Evolutionary conservation across 2,888 invertebrate species (phyloP), one percentile per base, ranked within the genome.

Genomic region (Boloria euphrosyne): DNA sequence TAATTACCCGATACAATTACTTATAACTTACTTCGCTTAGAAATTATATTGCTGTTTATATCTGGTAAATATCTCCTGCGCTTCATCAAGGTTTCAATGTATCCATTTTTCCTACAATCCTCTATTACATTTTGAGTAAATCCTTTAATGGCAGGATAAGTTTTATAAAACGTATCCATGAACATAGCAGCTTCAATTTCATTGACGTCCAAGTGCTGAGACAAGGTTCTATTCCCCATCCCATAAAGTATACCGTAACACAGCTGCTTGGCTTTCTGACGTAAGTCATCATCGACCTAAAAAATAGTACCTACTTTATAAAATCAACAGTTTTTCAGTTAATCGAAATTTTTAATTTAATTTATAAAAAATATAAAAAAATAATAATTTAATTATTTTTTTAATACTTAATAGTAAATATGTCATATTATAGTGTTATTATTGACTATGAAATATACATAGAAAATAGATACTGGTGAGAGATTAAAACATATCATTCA

Each of bases 181-280:
- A 99, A 97, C 60, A 93, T 90, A 3, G 92, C 92, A 0, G 99
- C 98, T 76, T 97, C 96, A 55, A 94, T 90, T 83, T 97, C 96
- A 0, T 94, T 93, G 13, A 98, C 95, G 65, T 95, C 95, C 46
- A 99, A 90, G 71, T 95, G 95, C 68, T 97, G 96, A 0, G 96
- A 94, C 43, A 99, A 90, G 0, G 96, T 94, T 78, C 94, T 96
- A 67, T 94, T 93, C 2, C 99, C 98, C 96, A 99, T 99, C 7
- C 99, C 99, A 84, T 99, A 99, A 66, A 99, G 96, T 78, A 99
- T 97, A 6, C 98, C 99, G 86, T 99, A 99, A 82, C 98, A 98
- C 43, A 99, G 94, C 88, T 98, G 95, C 85, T 98, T 98, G 4
- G 98, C 96, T 78, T 96, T 95, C 78, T 98, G 97, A 54, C 99